Base-by-base conservation (phyloP, 2,888 invertebrate species). In the Furcula furcula region DNA sequence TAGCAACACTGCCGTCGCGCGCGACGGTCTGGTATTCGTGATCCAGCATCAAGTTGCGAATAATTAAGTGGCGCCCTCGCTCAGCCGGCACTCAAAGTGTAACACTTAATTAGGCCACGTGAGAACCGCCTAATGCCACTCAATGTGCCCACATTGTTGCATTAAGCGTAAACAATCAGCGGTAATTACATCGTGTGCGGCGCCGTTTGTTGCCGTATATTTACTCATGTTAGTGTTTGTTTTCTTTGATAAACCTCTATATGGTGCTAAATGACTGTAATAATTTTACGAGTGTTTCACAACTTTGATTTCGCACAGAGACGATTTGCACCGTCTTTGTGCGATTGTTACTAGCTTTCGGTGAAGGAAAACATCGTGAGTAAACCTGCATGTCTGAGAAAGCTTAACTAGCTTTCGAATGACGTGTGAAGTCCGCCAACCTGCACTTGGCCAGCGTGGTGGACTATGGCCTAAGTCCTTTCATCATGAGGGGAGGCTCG, bases 101-200 rank as follows among this genome's bases (percentile, higher is more conserved):
- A 68, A 65, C 76, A 70, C 80, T 82, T 85, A 84, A 85, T 84
- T 82, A 83, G 76, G 74, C 75, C 76, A 81, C 76, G 76, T 76
- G 82, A 80, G 76, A 74, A 69, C 68, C 68, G 65, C 71, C 76
- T 80, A 70, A 66, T 61, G 55, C 61, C 58, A 51, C 71, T 68
- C 64, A 52, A 53, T 44, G 46, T 69, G 64, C 70, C 68, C 64
- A 67, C 62, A 63, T 68, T 67, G 70, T 68, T 65, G 65, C 65
- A 65, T 70, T 71, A 71, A 70, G 59, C 60, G 61, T 59, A 65
- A 69, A 71, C 71, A 73, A 74, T 70, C 53, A 65, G 34, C 46
- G 44, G 34, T 52, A 55, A 58, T 65, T 62, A 59, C 46, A 39
- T 49, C 43, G 40, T 40, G 25, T 7, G 28, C 9, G 41, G 41